phyloP scores from a whole-genome alignment of 1,140 invertebrate genomes.

The Drosophila nebulosa region DNA sequence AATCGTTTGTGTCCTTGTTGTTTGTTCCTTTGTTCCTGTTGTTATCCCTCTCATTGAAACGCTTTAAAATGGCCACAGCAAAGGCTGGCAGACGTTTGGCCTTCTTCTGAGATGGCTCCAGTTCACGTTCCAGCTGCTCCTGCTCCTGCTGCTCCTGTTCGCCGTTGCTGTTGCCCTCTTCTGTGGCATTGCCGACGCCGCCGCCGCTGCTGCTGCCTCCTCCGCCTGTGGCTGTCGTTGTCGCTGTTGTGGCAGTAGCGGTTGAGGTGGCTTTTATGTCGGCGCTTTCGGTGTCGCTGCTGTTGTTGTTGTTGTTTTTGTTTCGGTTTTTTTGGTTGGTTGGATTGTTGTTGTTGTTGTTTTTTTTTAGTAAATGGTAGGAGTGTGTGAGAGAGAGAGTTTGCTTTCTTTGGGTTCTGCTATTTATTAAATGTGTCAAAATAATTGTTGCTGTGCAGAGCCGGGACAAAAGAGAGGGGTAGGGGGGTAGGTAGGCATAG shows the following conservation, averaged over 20 bases:
- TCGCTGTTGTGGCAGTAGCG: conserved; percentile 59
- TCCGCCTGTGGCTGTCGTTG: conserved; percentile 39
- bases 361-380: conserved; percentile 11
- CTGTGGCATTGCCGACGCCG: conserved; percentile 24
- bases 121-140: conserved; percentile 1
- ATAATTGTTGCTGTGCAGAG: conserved; percentile 14
- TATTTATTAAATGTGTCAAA: conserved; percentile 53
- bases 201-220: conserved; percentile 11
- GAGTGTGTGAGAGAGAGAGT: conserved; percentile 8
- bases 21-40: conserved; percentile 57
- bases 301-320: conserved; percentile 62
- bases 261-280: conserved; percentile 80
- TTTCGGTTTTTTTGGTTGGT: conserved; percentile 48
- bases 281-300: conserved; percentile 83
- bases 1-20: conserved; percentile 56
- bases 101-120: conserved; percentile 41
- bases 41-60: conserved; percentile 64
- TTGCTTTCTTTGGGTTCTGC: conserved; percentile 19
- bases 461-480: background rate
- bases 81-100: conserved; percentile 64
- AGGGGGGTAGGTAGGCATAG: background rate
- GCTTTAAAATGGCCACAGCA: conserved; percentile 73
- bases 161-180: conserved; percentile 19
- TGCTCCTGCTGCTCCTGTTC: conserved; percentile 23
- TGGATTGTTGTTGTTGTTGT: conserved; percentile 43